Evolutionary conservation across 2,888 invertebrate genomes (phyloP), one percentile per base, ranked within the genome.

Genomic region (Eilema caniola): DNA sequence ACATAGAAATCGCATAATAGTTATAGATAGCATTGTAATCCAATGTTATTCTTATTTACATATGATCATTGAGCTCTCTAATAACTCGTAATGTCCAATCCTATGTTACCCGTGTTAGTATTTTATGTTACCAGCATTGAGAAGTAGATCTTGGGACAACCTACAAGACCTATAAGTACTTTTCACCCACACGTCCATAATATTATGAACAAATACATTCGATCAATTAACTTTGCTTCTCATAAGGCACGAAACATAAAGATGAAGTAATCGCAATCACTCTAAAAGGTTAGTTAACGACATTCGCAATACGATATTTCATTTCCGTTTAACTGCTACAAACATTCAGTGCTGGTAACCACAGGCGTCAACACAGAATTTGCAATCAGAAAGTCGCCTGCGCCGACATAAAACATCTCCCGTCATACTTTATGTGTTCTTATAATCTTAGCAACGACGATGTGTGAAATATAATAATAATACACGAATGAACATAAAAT

Each of bases 401-500:
- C 81, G 76, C 74, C 75, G 73, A 81, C 86, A 88, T 90, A 88
- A 88, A 90, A 88, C 83, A 84, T 82, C 73, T 78, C 76, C 80
- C 84, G 84, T 87, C 87, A 85, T 87, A 88, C 80, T 89, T 91
- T 88, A 90, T 87, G 85, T 85, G 86, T 88, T 87, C 89, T 88
- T 89, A 88, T 91, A 92, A 90, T 89, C 86, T 85, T 79, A 86
- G 80, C 86, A 85, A 86, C 84, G 86, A 86, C 86, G 88, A 89
- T 90, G 88, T 91, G 90, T 89, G 90, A 92, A 92, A 91, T 89
- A 90, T 89, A 89, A 88, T 86, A 85, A 90, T 89, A 89, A 88
- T 86, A 85, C 83, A 78, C 85, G 83, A 89, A 89, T 89, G 88
- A 90, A 90, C 88, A 89, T 92, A 90, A 91, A 90, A 89, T 85